A percentile compares a stretch with the other conserved stretches of the same genome.
phyloP scores from a whole-genome alignment of 2,113 vertebrate species.

The Nymphicus hollandicus region DNA sequence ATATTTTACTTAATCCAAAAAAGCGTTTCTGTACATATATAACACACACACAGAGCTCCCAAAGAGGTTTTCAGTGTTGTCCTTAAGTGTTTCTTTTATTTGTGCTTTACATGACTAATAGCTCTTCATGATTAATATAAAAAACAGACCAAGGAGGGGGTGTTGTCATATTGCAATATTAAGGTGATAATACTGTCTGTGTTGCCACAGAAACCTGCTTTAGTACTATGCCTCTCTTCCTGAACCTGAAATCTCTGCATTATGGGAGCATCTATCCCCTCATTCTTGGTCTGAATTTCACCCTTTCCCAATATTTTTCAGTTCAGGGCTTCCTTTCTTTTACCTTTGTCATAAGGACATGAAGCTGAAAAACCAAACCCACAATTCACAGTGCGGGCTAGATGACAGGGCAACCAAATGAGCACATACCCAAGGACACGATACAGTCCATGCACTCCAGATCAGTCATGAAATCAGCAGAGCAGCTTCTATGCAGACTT shows the following conservation, averaged over 20 bases:
- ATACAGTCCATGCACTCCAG: accelerated
- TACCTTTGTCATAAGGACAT: neutral
- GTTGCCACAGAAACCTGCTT: neutral
- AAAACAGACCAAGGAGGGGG: accelerated
- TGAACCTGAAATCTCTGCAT: neutral
- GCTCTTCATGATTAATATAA: neutral
- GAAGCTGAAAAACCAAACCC: neutral
- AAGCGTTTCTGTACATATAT: neutral
- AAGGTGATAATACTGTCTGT: neutral
- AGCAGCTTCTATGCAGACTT: neutral
- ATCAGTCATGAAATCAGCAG: neutral
- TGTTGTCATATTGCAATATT: neutral
- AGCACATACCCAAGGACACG: accelerated
- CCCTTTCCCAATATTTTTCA: neutral
- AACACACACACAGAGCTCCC: neutral
- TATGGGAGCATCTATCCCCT: neutral
- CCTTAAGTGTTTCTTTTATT: neutral
- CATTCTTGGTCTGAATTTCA: neutral
- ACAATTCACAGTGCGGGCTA: neutral
- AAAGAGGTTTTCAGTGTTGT: neutral
- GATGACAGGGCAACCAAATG: accelerated
- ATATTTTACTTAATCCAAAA: neutral
- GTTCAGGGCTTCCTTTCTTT: neutral
- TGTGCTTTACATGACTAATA: neutral
- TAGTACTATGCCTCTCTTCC: neutral